Evolutionary conservation across 2,888 invertebrate species (phyloP), one percentile per base, ranked within the genome.

Genomic region (Lottia gigantea): DNA sequence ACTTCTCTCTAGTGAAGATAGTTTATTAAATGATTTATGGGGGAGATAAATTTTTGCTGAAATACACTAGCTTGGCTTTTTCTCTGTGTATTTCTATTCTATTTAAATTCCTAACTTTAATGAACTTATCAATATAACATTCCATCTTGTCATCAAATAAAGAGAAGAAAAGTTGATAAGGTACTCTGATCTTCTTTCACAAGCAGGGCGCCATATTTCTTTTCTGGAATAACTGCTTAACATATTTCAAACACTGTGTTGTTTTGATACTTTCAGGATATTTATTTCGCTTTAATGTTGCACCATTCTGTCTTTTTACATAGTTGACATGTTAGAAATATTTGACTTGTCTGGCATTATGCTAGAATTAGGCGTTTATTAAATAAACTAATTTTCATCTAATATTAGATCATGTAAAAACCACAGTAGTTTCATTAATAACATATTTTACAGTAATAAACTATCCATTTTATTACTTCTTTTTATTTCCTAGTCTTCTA

Each of bases 271-370:
- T 55, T 55, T 23, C 19, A 23, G 23, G 23, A 23, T 23, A 23
- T 55, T 55, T 55, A 55, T 55, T 19, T 55, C 19, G 55, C 55
- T 11, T 19, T 55, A 55, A 55, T 55, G 55, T 23, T 55, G 55
- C 55, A 55, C 55, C 55, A 55, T 55, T 55, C 55, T 55, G 55
- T 23, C 55, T 55, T 55, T 55, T 23, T 55, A 23, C 55, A 55
- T 55, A 55, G 55, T 55, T 55, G 55, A 55, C 55, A 55, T 55
- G 55, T 19, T 23, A 19, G 19, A 55, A 55, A 55, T 55, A 55
- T 19, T 55, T 55, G 12, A 23, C 55, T 55, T 23, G 19, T 19
- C 23, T 55, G 55, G 55, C 19, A 55, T 55, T 23, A 23, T 55
- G 19, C 55, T 23, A 55, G 19, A 23, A 19, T 55, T 23, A 19